Base-by-base conservation (phyloP, 1,140 invertebrate species). In the Megathymus violae region DNA sequence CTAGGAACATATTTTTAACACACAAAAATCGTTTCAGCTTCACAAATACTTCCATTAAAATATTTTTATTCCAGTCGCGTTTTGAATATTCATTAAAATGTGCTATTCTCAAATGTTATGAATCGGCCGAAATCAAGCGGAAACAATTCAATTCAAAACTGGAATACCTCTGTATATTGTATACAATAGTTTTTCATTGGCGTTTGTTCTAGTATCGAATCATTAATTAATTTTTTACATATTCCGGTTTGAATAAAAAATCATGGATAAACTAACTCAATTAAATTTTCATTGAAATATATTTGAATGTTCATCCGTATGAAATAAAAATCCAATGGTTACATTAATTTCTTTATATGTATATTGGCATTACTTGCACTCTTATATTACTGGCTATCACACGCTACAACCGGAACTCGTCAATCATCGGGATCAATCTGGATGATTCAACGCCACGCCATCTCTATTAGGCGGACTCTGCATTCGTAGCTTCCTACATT, bases 141-240 rank as follows among this genome's bases (percentile, higher is more conserved):
- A 46, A 22, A 46, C 43, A 46, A 46, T 46, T 46, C 43, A 46
- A 46, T 46, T 46, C 19, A 22, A 17, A 46, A 17, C 1, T 31
- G 19, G 17, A 46, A 46, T 46, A 46, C 7, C 27, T 46, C 22
- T 46, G 22, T 46, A 22, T 11, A 44, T n/a, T 4, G 19, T 22
- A 46, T 22, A 46, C 43, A 46, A 46, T 46, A 46, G 43, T n/a
- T 46, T 46, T 17, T 46, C 7, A 31, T 31, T 9, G 27, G 27
- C 27, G 27, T 31, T 31, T 31, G 27, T 31, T 31, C 27, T 31
- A 31, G 27, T 31, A 9, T 31, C 4, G 27, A 7, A 31, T 31
- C 1, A 31, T 31, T 31, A 7, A 31, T 31, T 31, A 4, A 31
- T 31, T 31, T 1, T 1, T 4, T 31, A 31, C 27, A 31, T 31